Evolutionary conservation across 2,113 vertebrate species (phyloP).

Genomic region (Brachyistius frenatus): DNA sequence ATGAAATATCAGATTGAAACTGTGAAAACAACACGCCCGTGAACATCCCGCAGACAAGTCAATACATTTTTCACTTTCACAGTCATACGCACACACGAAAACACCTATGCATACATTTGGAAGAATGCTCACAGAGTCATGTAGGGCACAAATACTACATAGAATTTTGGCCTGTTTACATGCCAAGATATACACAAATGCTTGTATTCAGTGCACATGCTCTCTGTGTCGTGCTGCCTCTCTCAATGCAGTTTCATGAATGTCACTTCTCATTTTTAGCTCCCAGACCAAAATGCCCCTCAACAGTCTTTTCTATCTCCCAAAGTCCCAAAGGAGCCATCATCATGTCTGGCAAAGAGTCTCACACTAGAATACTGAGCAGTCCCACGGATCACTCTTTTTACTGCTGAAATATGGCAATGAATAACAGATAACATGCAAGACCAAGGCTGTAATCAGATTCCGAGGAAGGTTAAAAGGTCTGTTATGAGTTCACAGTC

Average conservation of each 20-base stretch:
- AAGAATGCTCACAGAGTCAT: not conserved
- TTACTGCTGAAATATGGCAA: slow-evolving; percentile 32
- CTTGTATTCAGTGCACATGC: not conserved
- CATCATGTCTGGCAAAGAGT: slow-evolving; percentile 59
- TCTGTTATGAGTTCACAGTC: not conserved
- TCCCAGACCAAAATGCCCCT: slow-evolving; percentile 52
- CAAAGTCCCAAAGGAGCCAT: slow-evolving; percentile 65
- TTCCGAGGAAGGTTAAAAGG: slow-evolving; percentile 27
- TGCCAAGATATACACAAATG: not conserved
- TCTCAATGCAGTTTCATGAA: slow-evolving; percentile 29
- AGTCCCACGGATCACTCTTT: slow-evolving; percentile 60
- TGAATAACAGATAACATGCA: slow-evolving; percentile 10
- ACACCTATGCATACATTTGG: slow-evolving; percentile 5
- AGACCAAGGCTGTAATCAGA: slow-evolving; percentile 30
- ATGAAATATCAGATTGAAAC: slow-evolving; percentile 3
- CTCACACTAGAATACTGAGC: slow-evolving; percentile 69
- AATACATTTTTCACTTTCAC: slow-evolving; percentile 5
- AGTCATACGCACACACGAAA: not conserved
- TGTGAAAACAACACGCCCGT: not conserved
- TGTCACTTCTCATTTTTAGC: slow-evolving; percentile 57
- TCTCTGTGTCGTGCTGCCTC: slow-evolving; percentile 4
- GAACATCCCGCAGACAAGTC: slow-evolving; percentile 19
- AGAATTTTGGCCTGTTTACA: not conserved
- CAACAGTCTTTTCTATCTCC: slow-evolving; percentile 60
- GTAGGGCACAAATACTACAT: not conserved